A percentile compares a stretch with the other conserved stretches of the same genome.
phyloP scores from a whole-genome alignment of 2,797 vertebrate genomes.

The Mormyrus hasselquistii region DNA sequence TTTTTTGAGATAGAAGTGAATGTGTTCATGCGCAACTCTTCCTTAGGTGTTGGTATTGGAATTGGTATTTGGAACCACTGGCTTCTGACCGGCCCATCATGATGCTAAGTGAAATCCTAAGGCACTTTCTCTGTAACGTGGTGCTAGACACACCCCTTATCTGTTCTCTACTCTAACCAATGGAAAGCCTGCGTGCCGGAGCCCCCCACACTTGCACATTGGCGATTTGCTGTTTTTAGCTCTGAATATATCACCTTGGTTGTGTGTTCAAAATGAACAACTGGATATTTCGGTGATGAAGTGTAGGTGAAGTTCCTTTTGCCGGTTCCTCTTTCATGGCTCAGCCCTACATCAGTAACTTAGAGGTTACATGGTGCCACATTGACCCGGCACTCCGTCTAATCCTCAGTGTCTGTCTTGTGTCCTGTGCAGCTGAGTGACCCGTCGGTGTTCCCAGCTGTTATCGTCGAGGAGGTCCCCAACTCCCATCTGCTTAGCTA shows the following conservation, averaged over 20 bases:
- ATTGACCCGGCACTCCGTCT: conserved; percentile 10
- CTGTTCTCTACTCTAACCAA: not conserved
- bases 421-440: conserved; percentile 64
- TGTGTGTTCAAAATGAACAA: not conserved
- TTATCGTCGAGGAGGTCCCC: conserved; percentile 88
- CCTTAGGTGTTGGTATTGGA: not conserved
- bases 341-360: not conserved
- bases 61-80: not conserved
- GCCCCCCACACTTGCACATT: not conserved
- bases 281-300: not conserved
- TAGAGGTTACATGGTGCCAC: not conserved
- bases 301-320: not conserved
- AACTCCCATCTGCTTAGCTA: conserved; percentile 79
- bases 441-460: conserved; percentile 78
- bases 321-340: not conserved
- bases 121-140: not conserved
- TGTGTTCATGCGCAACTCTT: not conserved
- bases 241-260: not conserved
- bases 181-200: not conserved
- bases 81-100: not conserved
- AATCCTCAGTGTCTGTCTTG: not conserved
- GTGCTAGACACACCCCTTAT: not conserved
- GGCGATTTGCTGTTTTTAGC: not conserved
- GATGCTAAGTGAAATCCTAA: not conserved
- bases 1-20: not conserved